A percentile compares a stretch with the other conserved stretches of the same genome.
phyloP scores from a whole-genome alignment of 1,140 invertebrate genomes.

The Dryas iulia region DNA sequence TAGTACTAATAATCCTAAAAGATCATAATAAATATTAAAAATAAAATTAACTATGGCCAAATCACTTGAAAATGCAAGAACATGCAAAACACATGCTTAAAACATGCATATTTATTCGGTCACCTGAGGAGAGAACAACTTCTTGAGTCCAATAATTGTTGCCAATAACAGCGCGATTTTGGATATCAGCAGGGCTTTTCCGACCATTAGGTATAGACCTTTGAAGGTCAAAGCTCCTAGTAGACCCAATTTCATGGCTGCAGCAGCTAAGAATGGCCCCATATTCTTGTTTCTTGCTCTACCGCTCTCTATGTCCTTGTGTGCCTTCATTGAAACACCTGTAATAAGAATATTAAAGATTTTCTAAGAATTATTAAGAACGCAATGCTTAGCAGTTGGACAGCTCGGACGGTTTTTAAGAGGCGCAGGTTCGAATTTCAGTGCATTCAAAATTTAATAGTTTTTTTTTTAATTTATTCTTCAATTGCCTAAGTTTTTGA shows the following conservation, averaged over 20 bases:
- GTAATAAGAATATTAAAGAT: slow-evolving; percentile 32
- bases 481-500: no score
- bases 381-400: no score
- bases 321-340: slow-evolving; percentile 85
- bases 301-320: slow-evolving; percentile 81
- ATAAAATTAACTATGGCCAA: not conserved
- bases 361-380: no score
- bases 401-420: no score
- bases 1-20: not conserved
- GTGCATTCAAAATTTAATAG: no score
- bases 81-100: slow-evolving; percentile 24
- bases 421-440: no score
- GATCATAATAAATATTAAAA: not conserved
- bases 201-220: slow-evolving; percentile 88
- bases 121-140: slow-evolving; percentile 86
- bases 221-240: slow-evolving; percentile 90
- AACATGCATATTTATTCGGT: slow-evolving; percentile 50
- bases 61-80: not conserved
- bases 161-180: slow-evolving; percentile 90
- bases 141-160: slow-evolving; percentile 90
- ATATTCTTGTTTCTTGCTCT: slow-evolving; percentile 88
- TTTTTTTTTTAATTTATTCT: no score
- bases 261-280: slow-evolving; percentile 87
- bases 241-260: slow-evolving; percentile 88
- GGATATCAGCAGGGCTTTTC: slow-evolving; percentile 90